Base-by-base conservation (phyloP, 1,140 invertebrate species). In the Ceratosolen fusciceps region DNA sequence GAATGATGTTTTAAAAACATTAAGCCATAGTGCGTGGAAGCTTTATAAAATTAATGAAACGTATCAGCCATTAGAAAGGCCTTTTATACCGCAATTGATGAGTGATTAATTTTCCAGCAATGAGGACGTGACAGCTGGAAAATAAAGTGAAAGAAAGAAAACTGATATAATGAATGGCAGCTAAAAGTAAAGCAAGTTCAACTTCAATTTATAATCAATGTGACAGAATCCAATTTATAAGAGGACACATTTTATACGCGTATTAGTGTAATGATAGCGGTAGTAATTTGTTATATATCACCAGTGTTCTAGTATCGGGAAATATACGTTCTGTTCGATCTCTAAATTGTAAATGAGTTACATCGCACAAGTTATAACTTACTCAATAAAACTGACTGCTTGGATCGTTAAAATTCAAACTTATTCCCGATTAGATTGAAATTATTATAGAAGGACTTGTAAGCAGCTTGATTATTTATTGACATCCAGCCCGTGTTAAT, bases 41-140 rank as follows among this genome's bases (percentile, higher is more conserved):
- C 4, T 52, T 52, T 16, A 52, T 31, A 31, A 65, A 43, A 43
- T 21, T 34, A 31, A 71, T 29, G n/a, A 19, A 58, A 39, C 21
- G 31, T 54, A 58, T 26, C 54, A 60, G 2, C 24, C 47, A 26
- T 65, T 74, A 81, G 79, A 81, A 82, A 80, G 77, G 73, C 74
- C 79, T 77, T 76, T 31, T 49, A 47, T 49, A 62, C 10, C 19
- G 3, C 7, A 31, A 52, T 8, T 29, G 31, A 74, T 76, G 31
- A 60, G 65, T 68, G 49, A 76, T 76, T 68, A 52, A 76, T 68
- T 67, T 39, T 39, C 60, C 24, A 24, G 16, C 26, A 1, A 49
- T 39, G 26, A 37, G 47, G 54, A 76, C 39, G 60, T 65, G 73
- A 74, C 74, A 52, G 49, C 10, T 8, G 12, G 52, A 8, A 39